Evolutionary conservation across 1,140 invertebrate species (phyloP), one percentile per base, ranked within the genome.

Genomic region (Oscheius sp.): DNA sequence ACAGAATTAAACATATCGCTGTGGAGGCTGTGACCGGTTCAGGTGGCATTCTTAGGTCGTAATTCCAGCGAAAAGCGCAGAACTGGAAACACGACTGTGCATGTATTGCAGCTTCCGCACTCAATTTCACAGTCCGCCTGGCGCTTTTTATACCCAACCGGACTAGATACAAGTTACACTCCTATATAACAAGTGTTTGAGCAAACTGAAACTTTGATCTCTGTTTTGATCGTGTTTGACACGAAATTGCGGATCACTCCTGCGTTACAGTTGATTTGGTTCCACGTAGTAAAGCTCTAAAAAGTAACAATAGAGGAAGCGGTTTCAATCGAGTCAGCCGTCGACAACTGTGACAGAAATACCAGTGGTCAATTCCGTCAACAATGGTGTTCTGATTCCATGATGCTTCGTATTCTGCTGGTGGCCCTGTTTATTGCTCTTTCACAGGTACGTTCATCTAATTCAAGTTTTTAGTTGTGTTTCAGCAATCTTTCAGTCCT

Each of bases 221-320:
- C n/a, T n/a, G n/a, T n/a, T 42, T 42, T 42, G 38, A 42, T 7
- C 7, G 7, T 42, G 38, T n/a, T 42, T 42, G 38, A 10, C 7
- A 42, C 38, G 7, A 42, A 42, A 42, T n/a, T 42, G n/a, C n/a
- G n/a, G n/a, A n/a, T n/a, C n/a, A n/a, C n/a, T n/a, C n/a, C n/a
- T n/a, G 49, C 49, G 28, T 26, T 13, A 55, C 23, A 15, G 28
- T 55, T 42, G 7, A 55, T 15, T 13, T 26, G 15, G 23, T 55
- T 15, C 15, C 49, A 55, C 28, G 49, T 55, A 55, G 49, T 55
- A 55, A 55, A 55, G 49, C 49, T 7, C 23, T 23, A 55, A 55
- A 55, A 55, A 55, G 7, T 55, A 7, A 55, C 49, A 55, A 55
- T 55, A 55, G 49, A 20, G 49, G 49, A 15, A 55, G 23, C 49